A percentile compares a stretch with the other conserved stretches of the same genome.
These are phyloP conservation scores for Entomyzon cyanotis DNA, from an alignment of 2,113 vertebrate species.

Conservation along the genomic window DNA sequence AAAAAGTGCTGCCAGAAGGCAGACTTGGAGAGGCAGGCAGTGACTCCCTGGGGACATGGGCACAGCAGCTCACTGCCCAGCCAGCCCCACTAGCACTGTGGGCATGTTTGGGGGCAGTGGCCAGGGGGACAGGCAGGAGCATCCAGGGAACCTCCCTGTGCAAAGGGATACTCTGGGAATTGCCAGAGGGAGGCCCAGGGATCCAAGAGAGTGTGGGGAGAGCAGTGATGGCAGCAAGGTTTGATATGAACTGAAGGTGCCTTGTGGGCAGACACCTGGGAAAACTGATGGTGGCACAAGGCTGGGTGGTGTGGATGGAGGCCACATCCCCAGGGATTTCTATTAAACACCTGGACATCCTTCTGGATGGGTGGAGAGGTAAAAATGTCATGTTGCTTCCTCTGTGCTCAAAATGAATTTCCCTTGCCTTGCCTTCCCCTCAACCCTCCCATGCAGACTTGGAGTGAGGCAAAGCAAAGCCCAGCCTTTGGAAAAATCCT, in stretches of 20 bases:
- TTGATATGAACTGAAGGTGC: not conserved
- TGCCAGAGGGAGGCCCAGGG: not conserved
- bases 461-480: not conserved
- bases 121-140: not conserved
- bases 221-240: not conserved
- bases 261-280: not conserved
- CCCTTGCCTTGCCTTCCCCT: not conserved
- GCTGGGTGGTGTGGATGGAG: not conserved
- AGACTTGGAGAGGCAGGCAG: not conserved
- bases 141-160: not conserved
- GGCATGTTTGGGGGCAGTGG: accelerated
- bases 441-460: not conserved
- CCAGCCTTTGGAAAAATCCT: not conserved
- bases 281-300: not conserved
- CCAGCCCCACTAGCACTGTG: not conserved
- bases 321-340: not conserved
- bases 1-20: not conserved
- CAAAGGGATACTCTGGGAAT: not conserved
- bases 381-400: not conserved
- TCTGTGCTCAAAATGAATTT: not conserved
- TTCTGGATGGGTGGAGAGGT: not conserved
- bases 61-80: not conserved
- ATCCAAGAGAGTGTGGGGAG: accelerated
- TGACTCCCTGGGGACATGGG: not conserved
- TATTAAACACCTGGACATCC: not conserved